phyloP scores from a whole-genome alignment of 64 coral and sea anemone species.

The Cladopsammia gracilis region DNA sequence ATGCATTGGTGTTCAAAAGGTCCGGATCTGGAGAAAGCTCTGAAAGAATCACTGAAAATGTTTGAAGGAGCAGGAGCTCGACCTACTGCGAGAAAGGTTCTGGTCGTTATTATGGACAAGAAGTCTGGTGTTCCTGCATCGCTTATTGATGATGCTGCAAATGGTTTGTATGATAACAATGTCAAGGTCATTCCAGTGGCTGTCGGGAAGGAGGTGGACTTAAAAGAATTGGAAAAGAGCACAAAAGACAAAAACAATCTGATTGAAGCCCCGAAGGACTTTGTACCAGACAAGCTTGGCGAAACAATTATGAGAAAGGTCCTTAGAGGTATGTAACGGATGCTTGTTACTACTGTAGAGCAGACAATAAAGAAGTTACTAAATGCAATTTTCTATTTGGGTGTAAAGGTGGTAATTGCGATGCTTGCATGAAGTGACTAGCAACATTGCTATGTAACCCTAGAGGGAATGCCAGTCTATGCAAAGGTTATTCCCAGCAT shows the following conservation, averaged over 20 bases:
- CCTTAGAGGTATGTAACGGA: slow-evolving; percentile 41
- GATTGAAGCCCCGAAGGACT: slow-evolving; percentile 59
- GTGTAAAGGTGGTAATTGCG: too few species aligned
- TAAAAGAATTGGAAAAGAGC: slow-evolving; percentile 36
- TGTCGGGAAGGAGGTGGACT: slow-evolving; percentile 67
- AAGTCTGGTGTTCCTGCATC: slow-evolving; percentile 59
- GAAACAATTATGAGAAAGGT: slow-evolving; percentile 68
- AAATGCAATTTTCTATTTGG: too few species aligned
- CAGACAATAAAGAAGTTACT: neutral
- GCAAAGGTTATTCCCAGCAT: too few species aligned
- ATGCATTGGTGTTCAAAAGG: neutral
- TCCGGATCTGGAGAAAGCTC: slow-evolving; percentile 35
- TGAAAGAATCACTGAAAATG: slow-evolving; percentile 7
- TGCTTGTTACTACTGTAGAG: neutral
- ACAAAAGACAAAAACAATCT: slow-evolving; percentile 71
- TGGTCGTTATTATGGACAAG: slow-evolving; percentile 84
- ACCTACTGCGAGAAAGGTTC: slow-evolving; percentile 12
- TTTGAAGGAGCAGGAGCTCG: slow-evolving; percentile 36
- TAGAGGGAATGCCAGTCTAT: too few species aligned
- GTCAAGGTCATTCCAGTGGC: slow-evolving; percentile 83
- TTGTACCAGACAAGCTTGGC: slow-evolving; percentile 64
- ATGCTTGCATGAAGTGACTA: too few species aligned
- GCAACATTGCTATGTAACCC: too few species aligned
- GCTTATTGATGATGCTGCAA: slow-evolving; percentile 35
- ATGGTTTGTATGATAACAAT: slow-evolving; percentile 24